Base-by-base conservation (phyloP, 2,888 invertebrate species). In the Rhamnusium bicolor region DNA sequence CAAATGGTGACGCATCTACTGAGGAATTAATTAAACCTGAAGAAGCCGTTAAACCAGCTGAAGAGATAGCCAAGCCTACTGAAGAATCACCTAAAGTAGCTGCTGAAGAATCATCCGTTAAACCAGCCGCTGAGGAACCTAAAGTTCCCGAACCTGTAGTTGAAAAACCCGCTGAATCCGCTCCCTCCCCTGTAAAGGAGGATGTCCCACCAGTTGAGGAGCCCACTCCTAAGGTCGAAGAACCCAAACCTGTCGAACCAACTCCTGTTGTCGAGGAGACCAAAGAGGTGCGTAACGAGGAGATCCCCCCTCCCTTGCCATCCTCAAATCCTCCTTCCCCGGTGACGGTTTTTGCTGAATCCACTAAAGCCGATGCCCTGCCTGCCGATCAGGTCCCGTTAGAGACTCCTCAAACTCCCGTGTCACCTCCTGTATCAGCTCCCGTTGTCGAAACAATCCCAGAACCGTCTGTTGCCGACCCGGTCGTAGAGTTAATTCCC, bases 241-340 rank as follows among this genome's bases (percentile, higher is more conserved):
- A 76, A 63, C 49, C 62, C 18, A 81, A 80, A 66, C 78, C 76
- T 66, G 83, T 84, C 69, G 80, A 80, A 75, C 75, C 82, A 60
- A 53, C 74, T 56, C 66, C 77, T 70, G 73, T 78, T 63, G 83
- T 81, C 72, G 81, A 81, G 76, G 82, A 83, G 70, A 83, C 82
- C 82, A 88, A 88, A 87, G 89, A 89, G 89, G 91, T 91, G 91
- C 90, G 90, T 91, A 91, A 89, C 89, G 92, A 92, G 87, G 89
- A 91, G 88, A 87, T 90, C 86, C 93, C 93, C 88, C 94, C 93
- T 86, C 93, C 94, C 83, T 91, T 94, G 86, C 94, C 94, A 81
- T 91, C 92, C 86, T 92, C 92, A 86, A 93, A 93, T 86, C 94
- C 94, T 87, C 94, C 94, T 82, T 93, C 93, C 85, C 93, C 93